Evolutionary conservation across 2,888 invertebrate species (phyloP), one percentile per base, ranked within the genome.

Genomic region (Phortica okadai): DNA sequence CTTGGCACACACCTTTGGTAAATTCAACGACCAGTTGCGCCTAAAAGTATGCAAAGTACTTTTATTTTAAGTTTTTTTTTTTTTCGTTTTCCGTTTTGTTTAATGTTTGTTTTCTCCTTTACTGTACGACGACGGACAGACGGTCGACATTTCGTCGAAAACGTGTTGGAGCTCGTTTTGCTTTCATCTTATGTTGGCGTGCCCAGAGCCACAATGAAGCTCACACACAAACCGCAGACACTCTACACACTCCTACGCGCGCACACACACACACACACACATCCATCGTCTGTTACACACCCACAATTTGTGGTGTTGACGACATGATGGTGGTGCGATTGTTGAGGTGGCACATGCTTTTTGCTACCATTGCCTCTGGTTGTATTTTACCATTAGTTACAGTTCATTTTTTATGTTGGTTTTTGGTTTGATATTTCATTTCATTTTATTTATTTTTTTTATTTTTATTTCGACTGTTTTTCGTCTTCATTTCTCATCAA

Each of bases 11-110:
- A 67, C 67, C 73, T 73, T 59, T 58, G 42, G 7, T 21, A 33
- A 73, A n/a, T 80, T 74, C 64, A 70, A 74, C 76, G 76, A 85
- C 83, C 81, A 80, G 83, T 84, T 80, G 79, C 77, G 75, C 72
- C 69, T 66, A 62, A 64, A 75, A 62, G 73, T 78, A 76, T 78
- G 75, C 75, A 42, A 73, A 81, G 56, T 59, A 59, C 69, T 69
- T 78, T 79, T 75, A 41, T 73, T 76, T 77, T 42, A 74, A 42
- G 16, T 45, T 77, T 25, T 74, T 66, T 72, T 73, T 73, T 67
- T 25, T 62, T 62, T 77, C 58, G 74, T 62, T 72, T 70, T 21
- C n/a, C 33, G 4, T 42, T 45, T 41, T 50, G 64, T 8, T 70
- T 64, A 41, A 66, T 50, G 64, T 8, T 70, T 64, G 41, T 70